A percentile compares a stretch with the other conserved stretches of the same genome.
phyloP scores from a whole-genome alignment of 2,888 invertebrate genomes.

The Lepidocyrtoides sp. region DNA sequence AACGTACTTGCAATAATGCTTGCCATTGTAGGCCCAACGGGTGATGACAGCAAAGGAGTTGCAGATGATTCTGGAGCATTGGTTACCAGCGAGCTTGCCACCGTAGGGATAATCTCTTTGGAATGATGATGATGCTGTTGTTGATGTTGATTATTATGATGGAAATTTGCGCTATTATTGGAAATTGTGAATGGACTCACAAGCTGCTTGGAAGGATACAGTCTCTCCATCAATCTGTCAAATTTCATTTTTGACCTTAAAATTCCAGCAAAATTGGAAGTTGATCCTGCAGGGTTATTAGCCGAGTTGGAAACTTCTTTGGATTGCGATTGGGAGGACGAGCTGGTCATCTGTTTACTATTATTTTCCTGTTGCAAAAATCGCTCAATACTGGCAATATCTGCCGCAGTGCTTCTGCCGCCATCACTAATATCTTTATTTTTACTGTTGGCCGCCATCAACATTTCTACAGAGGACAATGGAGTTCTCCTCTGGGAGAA shows the following conservation, averaged over 20 bases:
- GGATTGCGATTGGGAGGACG: constrained; percentile 20
- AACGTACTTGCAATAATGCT: constrained; percentile 25
- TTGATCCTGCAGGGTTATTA: not conserved
- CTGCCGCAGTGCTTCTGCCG: too few species aligned
- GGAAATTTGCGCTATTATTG: constrained; percentile 60
- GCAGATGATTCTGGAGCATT: constrained; percentile 31
- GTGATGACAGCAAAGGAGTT: not conserved
- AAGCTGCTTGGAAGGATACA: constrained; percentile 79
- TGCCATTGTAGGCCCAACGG: constrained; percentile 42
- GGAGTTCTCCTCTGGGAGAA: constrained; percentile 70
- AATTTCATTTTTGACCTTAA: constrained; percentile 83
- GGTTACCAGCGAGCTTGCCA: constrained; percentile 59
- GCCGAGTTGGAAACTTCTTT: not conserved
- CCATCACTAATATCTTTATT: not conserved
- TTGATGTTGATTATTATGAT: too few species aligned
- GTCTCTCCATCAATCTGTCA: constrained; percentile 82
- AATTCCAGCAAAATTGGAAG: constrained; percentile 82
- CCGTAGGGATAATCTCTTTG: constrained; percentile 33
- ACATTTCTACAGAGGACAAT: constrained; percentile 56
- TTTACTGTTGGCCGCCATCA: not conserved
- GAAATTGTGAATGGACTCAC: constrained; percentile 70
- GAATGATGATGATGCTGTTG: not conserved
- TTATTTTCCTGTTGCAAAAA: constrained; percentile 2
- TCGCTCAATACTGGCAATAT: constrained; percentile 1
- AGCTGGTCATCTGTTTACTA: not conserved